Evolutionary conservation across 2,113 vertebrate species (phyloP), one percentile per base, ranked within the genome.

Genomic region (Paraplagusia blochii): DNA sequence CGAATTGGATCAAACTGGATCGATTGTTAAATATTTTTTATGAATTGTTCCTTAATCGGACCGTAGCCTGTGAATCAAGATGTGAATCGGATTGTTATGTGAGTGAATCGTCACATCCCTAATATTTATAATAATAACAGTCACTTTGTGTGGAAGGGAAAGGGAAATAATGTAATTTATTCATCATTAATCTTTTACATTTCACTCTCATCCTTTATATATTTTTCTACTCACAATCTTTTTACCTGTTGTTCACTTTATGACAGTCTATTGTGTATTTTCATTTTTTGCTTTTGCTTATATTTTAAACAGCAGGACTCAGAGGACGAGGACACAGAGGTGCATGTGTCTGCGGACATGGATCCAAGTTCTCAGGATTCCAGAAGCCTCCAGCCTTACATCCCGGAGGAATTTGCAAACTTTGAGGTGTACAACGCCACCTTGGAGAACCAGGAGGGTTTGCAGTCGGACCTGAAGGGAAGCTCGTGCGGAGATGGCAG

Each of bases 391-490:
- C 89, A 83, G 69, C 85, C 92, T 63, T 99, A 98, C 0, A 62
- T 98, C 58, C 95, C 95, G 0, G 96, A 96, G 79, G 95, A 97
- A 73, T 99, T 99, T 83, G 96, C 96, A 1, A 95, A 99, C 89
- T 99, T 99, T 84, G 96, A 95, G 73, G 91, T 94, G 87, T 99
- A 98, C 90, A 99, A 99, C 12, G 95, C 96, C 65, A 89, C 91
- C 69, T 83, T 98, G 82, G 95, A 97, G 82, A 90, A 63, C 82
- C 92, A 88, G 67, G 94, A 94, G 63, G 87, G 77, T 3, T 86
- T 89, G 57, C 75, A 90, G 47, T 68, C 81, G 9, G 93, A 94
- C 69, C 82, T 87, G 56, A 79, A 83, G 49, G 88, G 87, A 62
- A 89, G 65, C 61, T 74, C 78, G 2, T 91, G 92, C 61, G 77